phyloP scores from a whole-genome alignment of 2,113 vertebrate genomes.

The Octodon degus region DNA sequence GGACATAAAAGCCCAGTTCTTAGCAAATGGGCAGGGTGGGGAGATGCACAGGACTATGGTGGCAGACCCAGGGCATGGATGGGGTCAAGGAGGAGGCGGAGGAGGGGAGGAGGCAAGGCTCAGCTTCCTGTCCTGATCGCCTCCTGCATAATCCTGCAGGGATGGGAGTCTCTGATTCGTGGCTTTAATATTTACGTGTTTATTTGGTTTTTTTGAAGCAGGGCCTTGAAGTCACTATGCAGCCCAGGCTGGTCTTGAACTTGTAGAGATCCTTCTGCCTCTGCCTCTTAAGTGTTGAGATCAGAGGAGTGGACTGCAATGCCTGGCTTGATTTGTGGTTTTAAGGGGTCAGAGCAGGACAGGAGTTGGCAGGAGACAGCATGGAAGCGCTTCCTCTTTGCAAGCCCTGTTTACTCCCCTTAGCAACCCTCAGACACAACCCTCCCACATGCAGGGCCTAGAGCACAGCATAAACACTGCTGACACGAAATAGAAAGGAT shows the following conservation, averaged over 20 bases:
- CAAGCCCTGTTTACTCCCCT: not conserved
- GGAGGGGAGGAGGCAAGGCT: not conserved
- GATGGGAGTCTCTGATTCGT: not conserved
- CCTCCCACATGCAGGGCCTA: not conserved
- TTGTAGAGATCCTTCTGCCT: not conserved
- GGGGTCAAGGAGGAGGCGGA: not conserved
- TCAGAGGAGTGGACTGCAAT: not conserved
- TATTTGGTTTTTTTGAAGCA: not conserved
- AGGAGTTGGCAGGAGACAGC: not conserved
- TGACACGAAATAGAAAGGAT: not conserved
- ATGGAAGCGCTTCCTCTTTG: not conserved
- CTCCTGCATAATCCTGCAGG: not conserved
- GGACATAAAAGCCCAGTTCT: conserved; percentile 24
- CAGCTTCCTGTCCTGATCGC: not conserved
- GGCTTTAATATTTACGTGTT: not conserved
- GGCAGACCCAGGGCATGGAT: not conserved
- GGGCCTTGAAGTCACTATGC: not conserved
- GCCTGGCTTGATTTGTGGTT: fast-evolving
- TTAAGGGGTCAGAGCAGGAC: not conserved
- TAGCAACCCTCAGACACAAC: not conserved
- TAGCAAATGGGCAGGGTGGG: not conserved
- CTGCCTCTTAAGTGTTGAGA: not conserved
- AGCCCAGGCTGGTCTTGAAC: not conserved
- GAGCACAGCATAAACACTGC: not conserved
- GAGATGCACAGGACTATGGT: not conserved